Evolutionary conservation across 2,113 vertebrate genomes (phyloP).

Genomic region (Nothobranchius kuhntae): DNA sequence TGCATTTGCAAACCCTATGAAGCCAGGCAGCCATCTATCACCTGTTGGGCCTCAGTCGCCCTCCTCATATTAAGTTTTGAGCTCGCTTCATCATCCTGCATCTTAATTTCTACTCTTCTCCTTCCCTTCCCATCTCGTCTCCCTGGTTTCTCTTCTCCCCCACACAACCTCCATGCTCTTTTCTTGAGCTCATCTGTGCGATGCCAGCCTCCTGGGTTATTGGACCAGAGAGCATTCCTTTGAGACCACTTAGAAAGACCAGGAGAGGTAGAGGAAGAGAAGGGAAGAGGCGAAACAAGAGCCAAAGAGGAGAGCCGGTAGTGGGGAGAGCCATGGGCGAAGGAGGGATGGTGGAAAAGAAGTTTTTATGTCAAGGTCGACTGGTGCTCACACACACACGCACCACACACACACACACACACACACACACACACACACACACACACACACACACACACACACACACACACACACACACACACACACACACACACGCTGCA

Average conservation of each 20-base stretch:
- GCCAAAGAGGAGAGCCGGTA: slow-evolving; percentile 37
- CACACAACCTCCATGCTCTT: slow-evolving; percentile 57
- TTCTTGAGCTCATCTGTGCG: slow-evolving; percentile 55
- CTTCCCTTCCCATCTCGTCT: slow-evolving; percentile 37
- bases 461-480: slow-evolving; percentile 27
- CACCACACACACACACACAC: slow-evolving; percentile 25
- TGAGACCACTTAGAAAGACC: slow-evolving; percentile 80
- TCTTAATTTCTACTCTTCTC: slow-evolving; percentile 54
- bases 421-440: slow-evolving; percentile 32
- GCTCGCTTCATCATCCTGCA: slow-evolving; percentile 48
- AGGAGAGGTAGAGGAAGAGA: slow-evolving; percentile 69
- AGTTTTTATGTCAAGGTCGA: slow-evolving; percentile 79
- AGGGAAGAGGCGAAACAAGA: slow-evolving; percentile 57
- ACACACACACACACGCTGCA: slow-evolving; percentile 25
- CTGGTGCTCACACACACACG: slow-evolving; percentile 68
- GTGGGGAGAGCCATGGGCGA: slow-evolving; percentile 20
- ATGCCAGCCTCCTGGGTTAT: slow-evolving; percentile 76
- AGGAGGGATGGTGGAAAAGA: slow-evolving; percentile 57
- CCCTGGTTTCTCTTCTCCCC: slow-evolving; percentile 47
- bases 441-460: slow-evolving; percentile 7
- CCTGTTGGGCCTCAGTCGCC: slow-evolving; percentile 32
- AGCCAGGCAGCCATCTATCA: slow-evolving; percentile 48
- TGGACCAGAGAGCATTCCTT: slow-evolving; percentile 78
- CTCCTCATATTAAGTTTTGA: slow-evolving; percentile 40
- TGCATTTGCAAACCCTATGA: slow-evolving; percentile 61